Evolutionary conservation across 2,888 invertebrate genomes (phyloP).

Genomic region (Trichopria drosophilae): DNA sequence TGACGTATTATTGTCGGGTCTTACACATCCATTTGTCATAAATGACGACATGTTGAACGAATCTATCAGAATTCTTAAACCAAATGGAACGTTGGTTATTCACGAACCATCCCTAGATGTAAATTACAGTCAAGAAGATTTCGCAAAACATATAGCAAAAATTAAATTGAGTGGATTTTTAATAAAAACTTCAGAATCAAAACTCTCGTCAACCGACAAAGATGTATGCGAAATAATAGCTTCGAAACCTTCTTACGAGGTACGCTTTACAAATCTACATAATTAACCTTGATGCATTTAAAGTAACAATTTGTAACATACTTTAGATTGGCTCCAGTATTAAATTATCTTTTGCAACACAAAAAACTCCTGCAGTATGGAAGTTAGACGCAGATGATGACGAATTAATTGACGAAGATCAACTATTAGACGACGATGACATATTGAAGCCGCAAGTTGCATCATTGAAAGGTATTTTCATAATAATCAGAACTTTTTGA

Average conservation of each 20-base stretch:
- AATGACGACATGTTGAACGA: conserved; percentile 60
- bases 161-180: conserved; percentile 71
- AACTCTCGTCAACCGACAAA: conserved; percentile 14
- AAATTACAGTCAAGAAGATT: conserved; percentile 22
- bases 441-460: conserved; percentile 82
- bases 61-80: conserved; percentile 66
- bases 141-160: conserved; percentile 51
- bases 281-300: not conserved
- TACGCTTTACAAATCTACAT: conserved; percentile 29
- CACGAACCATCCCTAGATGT: conserved; percentile 57
- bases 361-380: conserved; percentile 69
- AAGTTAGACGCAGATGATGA: conserved; percentile 75
- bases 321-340: conserved; percentile 65
- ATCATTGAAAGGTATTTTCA: conserved; percentile 73
- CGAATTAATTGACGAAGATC: conserved; percentile 83
- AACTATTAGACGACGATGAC: conserved; percentile 87
- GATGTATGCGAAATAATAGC: conserved; percentile 44
- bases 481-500: not conserved
- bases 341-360: conserved; percentile 60
- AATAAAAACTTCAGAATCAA: conserved; percentile 43
- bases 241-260: conserved; percentile 51
- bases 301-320: not conserved
- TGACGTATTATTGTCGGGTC: conserved; percentile 65
- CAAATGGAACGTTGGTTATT: conserved; percentile 65
- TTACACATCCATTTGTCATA: conserved; percentile 54